Conservation (phyloP, 2,888 invertebrate genomes). For the Stenurella melanura region DNA sequence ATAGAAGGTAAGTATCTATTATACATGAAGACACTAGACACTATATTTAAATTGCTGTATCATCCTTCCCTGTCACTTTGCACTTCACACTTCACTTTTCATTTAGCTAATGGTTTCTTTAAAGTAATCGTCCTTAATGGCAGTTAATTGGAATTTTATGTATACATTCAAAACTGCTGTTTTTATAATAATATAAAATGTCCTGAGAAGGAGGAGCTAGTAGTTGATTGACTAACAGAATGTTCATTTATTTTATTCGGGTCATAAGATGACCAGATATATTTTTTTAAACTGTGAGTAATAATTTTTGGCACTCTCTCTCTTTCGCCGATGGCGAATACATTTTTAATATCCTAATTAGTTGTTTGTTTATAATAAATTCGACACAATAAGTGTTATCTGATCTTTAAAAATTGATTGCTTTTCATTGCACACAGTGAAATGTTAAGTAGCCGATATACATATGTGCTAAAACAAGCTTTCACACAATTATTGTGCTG, state of each 20-base stretch:
- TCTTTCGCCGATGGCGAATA: neutral
- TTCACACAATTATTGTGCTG: constrained; percentile 18
- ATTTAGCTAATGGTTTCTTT: neutral
- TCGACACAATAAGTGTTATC: constrained; percentile 22
- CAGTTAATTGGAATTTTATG: neutral
- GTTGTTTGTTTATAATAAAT: constrained; percentile 14
- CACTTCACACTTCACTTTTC: neutral
- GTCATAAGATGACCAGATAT: constrained; percentile 3
- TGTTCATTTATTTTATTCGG: neutral
- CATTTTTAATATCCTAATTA: constrained; percentile 17
- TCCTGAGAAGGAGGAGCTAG: neutral
- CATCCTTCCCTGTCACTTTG: neutral
- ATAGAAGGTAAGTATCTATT: too few relatives aligned
- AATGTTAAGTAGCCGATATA: constrained; percentile 4
- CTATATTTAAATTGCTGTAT: neutral
- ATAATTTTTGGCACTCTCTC: neutral
- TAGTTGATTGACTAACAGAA: neutral
- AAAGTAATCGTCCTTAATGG: neutral
- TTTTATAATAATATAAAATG: neutral
- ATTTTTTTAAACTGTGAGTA: neutral
- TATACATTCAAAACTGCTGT: neutral
- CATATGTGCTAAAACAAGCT: constrained; percentile 13
- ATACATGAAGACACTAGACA: too few relatives aligned
- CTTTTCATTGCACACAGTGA: constrained; percentile 5
- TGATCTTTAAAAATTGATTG: constrained; percentile 14